These are phyloP conservation scores for Clarias macrocephalus DNA, from an alignment of 2,113 vertebrate genomes.

Conservation along the genomic window DNA sequence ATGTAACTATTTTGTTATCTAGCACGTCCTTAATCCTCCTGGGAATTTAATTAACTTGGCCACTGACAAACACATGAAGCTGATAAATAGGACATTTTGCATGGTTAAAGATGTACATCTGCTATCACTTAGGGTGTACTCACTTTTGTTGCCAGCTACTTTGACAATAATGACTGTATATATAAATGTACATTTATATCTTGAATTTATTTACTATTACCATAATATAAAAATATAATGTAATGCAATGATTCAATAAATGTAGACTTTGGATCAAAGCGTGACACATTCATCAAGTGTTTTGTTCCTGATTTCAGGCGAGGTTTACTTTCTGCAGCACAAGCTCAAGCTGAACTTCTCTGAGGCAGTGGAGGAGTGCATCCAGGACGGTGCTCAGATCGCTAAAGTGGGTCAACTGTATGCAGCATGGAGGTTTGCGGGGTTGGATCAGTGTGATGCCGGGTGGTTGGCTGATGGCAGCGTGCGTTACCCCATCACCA, in stretches of 20 bases:
- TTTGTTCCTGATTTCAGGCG: constrained; percentile 68
- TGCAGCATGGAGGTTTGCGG: constrained; percentile 82
- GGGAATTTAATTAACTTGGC: too few species aligned
- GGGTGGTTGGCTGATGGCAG: constrained; percentile 93
- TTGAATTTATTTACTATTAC: too few species aligned
- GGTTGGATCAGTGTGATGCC: constrained; percentile 82
- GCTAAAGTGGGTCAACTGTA: constrained; percentile 90
- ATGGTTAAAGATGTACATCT: too few species aligned
- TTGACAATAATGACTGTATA: too few species aligned
- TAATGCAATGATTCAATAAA: neutral
- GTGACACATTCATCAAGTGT: neutral
- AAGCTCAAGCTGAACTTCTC: constrained; percentile 73
- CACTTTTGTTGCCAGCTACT: too few species aligned
- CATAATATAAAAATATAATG: neutral
- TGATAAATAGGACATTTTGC: too few species aligned
- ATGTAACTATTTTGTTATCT: too few species aligned
- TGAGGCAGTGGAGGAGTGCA: constrained; percentile 80
- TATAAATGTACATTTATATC: too few species aligned
- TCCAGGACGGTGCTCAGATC: constrained; percentile 69
- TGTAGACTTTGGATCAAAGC: neutral
- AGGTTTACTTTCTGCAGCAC: constrained; percentile 80
- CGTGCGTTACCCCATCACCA: constrained; percentile 82
- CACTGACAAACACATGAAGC: too few species aligned
- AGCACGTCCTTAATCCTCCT: too few species aligned
- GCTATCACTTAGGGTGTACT: too few species aligned